Conservation (phyloP, 2,888 invertebrate genomes). For the Cerastoderma edule region DNA sequence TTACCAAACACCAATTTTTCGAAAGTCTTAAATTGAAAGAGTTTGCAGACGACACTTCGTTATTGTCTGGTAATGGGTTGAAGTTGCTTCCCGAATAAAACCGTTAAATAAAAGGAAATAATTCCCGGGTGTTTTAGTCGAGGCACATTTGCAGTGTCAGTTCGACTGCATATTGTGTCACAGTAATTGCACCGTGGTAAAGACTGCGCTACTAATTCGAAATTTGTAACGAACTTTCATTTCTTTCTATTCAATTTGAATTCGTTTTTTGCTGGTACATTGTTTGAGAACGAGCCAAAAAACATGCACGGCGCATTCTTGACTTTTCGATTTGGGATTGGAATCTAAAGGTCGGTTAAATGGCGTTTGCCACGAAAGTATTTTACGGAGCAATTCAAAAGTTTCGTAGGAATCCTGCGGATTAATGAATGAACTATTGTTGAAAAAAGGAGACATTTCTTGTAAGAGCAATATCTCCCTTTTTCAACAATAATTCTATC, state of each 20-base stretch:
- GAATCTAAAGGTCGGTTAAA: background rate
- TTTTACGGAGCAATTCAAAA: too few relatives aligned
- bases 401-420: too few relatives aligned
- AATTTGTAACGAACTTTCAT: constrained; percentile 20
- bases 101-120: constrained; percentile 9
- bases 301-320: constrained; percentile 2
- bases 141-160: background rate
- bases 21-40: too few relatives aligned
- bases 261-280: background rate
- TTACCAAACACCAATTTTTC: too few relatives aligned
- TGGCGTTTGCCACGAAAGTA: too few relatives aligned
- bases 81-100: too few relatives aligned
- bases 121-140: background rate
- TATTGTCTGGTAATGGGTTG: too few relatives aligned
- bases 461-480: background rate
- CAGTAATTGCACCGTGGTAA: constrained; percentile 11
- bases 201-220: constrained; percentile 7
- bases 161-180: constrained; percentile 17
- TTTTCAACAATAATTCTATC: too few relatives aligned
- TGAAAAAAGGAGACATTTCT: constrained; percentile 8
- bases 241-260: constrained; percentile 22
- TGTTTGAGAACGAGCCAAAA: background rate
- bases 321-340: background rate
- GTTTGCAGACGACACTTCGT: too few relatives aligned
- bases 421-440: too few relatives aligned